Conservation (phyloP, 2,113 vertebrate species). For the Microtus oregoni region DNA sequence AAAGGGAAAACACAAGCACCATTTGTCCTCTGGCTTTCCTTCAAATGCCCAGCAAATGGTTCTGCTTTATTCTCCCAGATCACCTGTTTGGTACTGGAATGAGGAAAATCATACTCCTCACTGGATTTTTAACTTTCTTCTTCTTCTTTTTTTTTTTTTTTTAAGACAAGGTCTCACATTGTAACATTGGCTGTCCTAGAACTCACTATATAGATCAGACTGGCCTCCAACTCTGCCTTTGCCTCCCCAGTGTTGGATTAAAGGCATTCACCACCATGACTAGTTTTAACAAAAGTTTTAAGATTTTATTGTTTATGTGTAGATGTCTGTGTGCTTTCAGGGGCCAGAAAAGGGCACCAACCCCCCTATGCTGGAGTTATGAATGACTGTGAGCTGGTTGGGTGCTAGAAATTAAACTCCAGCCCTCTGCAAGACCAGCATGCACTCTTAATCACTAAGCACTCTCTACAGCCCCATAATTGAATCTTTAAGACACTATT, state of each 20-base stretch:
- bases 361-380: not conserved
- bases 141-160: not conserved
- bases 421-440: not conserved
- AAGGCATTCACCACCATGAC: not conserved
- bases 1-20: not conserved
- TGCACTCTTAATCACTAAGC: not conserved
- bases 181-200: not conserved
- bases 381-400: not conserved
- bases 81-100: conserved; percentile 24
- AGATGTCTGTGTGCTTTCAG: not conserved
- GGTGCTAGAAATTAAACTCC: not conserved
- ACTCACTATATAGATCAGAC: not conserved
- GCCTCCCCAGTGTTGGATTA: too few relatives aligned
- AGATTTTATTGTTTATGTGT: not conserved
- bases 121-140: not conserved
- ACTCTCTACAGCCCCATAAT: not conserved
- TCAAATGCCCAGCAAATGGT: not conserved
- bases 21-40: not conserved
- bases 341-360: not conserved
- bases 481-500: conserved; percentile 31
- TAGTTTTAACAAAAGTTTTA: not conserved
- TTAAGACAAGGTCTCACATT: not conserved
- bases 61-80: conserved; percentile 16
- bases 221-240: not conserved
- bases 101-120: not conserved